These are phyloP conservation scores for Seriola dumerili DNA, from an alignment of 2,113 vertebrate species.

Conservation along the genomic window DNA sequence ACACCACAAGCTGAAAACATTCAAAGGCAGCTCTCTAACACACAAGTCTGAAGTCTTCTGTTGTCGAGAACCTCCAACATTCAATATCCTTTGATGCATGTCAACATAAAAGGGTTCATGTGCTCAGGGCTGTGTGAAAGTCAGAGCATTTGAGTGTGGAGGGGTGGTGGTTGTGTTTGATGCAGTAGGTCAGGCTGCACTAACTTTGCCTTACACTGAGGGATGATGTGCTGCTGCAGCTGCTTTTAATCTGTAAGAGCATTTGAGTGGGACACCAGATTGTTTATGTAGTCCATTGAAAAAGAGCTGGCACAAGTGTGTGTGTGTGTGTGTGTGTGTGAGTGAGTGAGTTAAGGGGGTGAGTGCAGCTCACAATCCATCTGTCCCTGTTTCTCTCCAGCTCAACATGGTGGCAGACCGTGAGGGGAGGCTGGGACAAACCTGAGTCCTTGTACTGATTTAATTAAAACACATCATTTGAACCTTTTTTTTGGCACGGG, in stretches of 20 bases:
- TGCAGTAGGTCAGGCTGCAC: conserved; percentile 44
- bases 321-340: conserved; percentile 31
- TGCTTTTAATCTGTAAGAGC: conserved; percentile 71
- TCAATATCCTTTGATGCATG: conserved; percentile 18
- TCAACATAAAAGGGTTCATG: conserved; percentile 27
- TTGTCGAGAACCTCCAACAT: not conserved
- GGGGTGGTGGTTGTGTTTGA: conserved; percentile 4
- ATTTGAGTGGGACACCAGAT: conserved; percentile 67
- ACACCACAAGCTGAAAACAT: not conserved
- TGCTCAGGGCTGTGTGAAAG: conserved; percentile 17
- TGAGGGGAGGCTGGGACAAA: conserved; percentile 40
- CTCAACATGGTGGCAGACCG: conserved; percentile 46
- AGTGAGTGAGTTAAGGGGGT: not conserved
- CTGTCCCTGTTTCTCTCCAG: conserved; percentile 62
- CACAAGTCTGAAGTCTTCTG: not conserved
- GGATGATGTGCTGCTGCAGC: conserved; percentile 50
- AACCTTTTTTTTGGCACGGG: conserved; percentile 32
- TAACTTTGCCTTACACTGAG: conserved; percentile 29
- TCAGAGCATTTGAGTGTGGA: conserved; percentile 1
- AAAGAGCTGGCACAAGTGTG: conserved; percentile 48
- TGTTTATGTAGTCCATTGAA: conserved; percentile 62
- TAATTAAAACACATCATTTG: conserved; percentile 72
- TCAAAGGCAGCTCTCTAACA: conserved; percentile 1
- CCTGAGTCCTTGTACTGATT: conserved; percentile 42
- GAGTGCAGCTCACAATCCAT: conserved; percentile 66